Base-by-base conservation (phyloP, 2,888 invertebrate genomes). In the Argyresthia albistria region DNA sequence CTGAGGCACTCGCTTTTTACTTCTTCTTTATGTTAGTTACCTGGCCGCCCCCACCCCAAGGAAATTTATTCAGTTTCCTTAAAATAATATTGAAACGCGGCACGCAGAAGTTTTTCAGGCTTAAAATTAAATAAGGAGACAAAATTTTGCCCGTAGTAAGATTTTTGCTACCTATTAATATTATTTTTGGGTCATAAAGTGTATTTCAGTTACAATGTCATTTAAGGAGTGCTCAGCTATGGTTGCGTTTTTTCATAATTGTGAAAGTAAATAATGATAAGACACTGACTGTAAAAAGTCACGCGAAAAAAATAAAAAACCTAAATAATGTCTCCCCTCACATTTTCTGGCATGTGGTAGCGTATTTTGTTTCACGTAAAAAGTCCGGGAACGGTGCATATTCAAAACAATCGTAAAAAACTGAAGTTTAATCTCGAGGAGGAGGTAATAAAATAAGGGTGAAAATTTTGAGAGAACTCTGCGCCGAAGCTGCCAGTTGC, bases 401-500 rank as follows among this genome's bases (percentile, higher is more conserved):
- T 46, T 35, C 39, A 52, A 45, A 54, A 25, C 45, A 57, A 66
- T 73, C 70, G 68, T 73, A 73, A 75, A 75, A 73, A 74, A 67
- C 64, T 62, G 66, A 67, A 70, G 76, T 83, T 83, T 82, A 82
- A 84, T 83, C 79, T 79, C 73, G 77, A 78, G 75, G 80, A 78
- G 79, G 69, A 76, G 76, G 82, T 76, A 84, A 84, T 86, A 84
- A 87, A 84, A 79, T 80, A 80, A 80, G 80, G 80, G 79, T 68
- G 78, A 67, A 70, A 80, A 81, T 80, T 80, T 78, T 73, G 73
- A 70, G 78, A 79, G 78, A 76, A 80, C 78, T 77, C 71, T 76
- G 75, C 76, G 73, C 73, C 78, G 69, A 71, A 74, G 73, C 82
- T 84, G 84, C 82, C 86, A 82, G 73, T 72, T 69, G 75, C 86